Evolutionary conservation across 2,797 vertebrate genomes (phyloP).

Genomic region (Microchirus variegatus): DNA sequence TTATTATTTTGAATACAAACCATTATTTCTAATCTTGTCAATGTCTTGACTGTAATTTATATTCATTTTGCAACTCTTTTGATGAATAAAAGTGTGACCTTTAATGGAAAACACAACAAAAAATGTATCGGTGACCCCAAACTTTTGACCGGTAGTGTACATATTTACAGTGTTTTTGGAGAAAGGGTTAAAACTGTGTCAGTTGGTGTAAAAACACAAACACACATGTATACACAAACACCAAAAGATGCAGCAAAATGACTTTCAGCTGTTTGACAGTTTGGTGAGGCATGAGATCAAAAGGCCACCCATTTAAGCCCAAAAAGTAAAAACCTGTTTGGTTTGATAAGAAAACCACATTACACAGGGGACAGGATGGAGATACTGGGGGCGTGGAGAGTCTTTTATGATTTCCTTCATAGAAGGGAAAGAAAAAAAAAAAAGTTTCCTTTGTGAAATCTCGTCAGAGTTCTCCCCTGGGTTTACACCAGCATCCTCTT

Average conservation of each 20-base stretch:
- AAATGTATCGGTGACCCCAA: too few species aligned
- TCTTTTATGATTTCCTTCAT: slow-evolving; percentile 40
- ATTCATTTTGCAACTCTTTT: too few species aligned
- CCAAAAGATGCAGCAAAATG: slow-evolving; percentile 35
- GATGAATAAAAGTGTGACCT: too few species aligned
- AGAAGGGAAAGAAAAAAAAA: slow-evolving; percentile 3
- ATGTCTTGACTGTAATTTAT: too few species aligned
- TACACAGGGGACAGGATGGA: slow-evolving; percentile 24
- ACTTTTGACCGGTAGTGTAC: too few species aligned
- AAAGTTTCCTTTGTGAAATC: slow-evolving; percentile 23
- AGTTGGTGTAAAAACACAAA: slow-evolving; percentile 22
- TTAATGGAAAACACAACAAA: too few species aligned
- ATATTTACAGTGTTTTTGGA: too few species aligned
- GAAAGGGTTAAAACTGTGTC: too few species aligned
- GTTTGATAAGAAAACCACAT: slow-evolving; percentile 48
- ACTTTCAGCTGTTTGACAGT: slow-evolving; percentile 31
- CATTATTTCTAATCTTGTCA: too few species aligned
- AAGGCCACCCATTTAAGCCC: slow-evolving; percentile 31
- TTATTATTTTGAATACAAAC: too few species aligned
- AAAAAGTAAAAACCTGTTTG: slow-evolving; percentile 39
- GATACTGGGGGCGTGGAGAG: slow-evolving; percentile 27
- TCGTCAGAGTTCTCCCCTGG: slow-evolving; percentile 14
- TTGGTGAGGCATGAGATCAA: slow-evolving; percentile 22
- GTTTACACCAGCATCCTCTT: slow-evolving; percentile 34
- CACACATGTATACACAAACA: slow-evolving; percentile 16